phyloP scores from a whole-genome alignment of 2,797 vertebrate genomes.

The Lacerta agilis region DNA sequence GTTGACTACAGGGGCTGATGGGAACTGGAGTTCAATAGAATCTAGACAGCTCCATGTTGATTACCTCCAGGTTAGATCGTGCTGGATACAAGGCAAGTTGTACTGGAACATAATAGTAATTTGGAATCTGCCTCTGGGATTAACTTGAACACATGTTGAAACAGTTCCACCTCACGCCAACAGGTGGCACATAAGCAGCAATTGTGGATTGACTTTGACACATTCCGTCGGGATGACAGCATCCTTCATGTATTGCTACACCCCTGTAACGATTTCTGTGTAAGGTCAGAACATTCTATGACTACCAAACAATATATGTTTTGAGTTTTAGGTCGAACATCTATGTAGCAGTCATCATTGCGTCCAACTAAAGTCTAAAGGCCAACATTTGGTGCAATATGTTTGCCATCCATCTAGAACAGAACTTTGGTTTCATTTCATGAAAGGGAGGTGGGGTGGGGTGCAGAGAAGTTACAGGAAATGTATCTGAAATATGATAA shows the following conservation, averaged over 20 bases:
- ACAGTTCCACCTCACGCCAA: constrained; percentile 34
- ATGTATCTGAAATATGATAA: background rate
- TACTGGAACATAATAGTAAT: background rate
- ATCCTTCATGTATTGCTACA: background rate
- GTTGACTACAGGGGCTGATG: too few relatives aligned
- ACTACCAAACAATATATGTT: constrained; percentile 32
- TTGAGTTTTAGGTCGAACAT: constrained; percentile 51
- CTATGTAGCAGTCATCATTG: constrained; percentile 25
- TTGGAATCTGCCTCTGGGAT: background rate
- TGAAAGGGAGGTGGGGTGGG: background rate
- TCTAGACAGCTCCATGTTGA: too few relatives aligned
- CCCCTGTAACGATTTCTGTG: constrained; percentile 2
- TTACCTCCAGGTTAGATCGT: too few relatives aligned
- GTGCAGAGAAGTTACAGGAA: background rate
- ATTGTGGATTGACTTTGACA: background rate
- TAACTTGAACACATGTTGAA: background rate
- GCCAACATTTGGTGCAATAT: constrained; percentile 6
- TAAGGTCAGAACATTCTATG: constrained; percentile 49
- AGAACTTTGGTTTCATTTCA: constrained; percentile 21
- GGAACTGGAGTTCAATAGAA: too few relatives aligned
- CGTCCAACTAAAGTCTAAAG: constrained; percentile 45
- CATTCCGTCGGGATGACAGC: background rate
- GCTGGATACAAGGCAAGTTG: too few relatives aligned
- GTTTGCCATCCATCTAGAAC: constrained; percentile 1
- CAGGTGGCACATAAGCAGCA: constrained; percentile 49